Evolutionary conservation across 2,797 vertebrate genomes (phyloP).

Genomic region (Poliocrania exsul): DNA sequence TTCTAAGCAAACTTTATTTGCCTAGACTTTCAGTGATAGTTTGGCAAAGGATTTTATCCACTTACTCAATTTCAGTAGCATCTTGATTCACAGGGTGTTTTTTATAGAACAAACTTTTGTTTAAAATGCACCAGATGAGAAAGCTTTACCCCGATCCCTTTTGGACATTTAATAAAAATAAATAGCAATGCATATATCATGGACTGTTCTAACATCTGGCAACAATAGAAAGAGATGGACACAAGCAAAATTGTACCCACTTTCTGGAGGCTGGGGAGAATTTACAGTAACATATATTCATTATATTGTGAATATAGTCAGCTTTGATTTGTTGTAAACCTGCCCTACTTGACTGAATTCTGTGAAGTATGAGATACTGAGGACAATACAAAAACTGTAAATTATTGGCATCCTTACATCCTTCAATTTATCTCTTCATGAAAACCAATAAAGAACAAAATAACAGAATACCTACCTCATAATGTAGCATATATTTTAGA

Average conservation of each 20-base stretch:
- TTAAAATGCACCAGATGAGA: background rate
- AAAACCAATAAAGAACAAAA: constrained; percentile 3
- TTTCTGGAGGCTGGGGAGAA: background rate
- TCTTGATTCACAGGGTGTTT: background rate
- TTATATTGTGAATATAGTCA: background rate
- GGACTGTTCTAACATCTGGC: background rate
- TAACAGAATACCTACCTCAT: background rate
- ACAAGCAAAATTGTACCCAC: background rate
- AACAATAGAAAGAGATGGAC: background rate
- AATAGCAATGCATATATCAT: background rate
- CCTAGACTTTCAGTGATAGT: background rate
- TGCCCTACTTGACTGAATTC: background rate
- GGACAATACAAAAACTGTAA: background rate
- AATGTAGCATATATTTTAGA: background rate
- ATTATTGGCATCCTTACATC: background rate
- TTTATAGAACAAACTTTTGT: background rate
- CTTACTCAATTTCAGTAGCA: background rate
- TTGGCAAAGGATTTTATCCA: background rate
- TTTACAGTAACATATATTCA: background rate
- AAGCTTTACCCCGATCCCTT: background rate
- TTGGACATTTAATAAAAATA: background rate
- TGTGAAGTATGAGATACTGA: background rate
- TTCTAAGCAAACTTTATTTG: background rate
- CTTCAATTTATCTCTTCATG: background rate
- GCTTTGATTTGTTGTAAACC: background rate